phyloP scores from a whole-genome alignment of 2,113 vertebrate genomes.

The Edolisoma coerulescens region DNA sequence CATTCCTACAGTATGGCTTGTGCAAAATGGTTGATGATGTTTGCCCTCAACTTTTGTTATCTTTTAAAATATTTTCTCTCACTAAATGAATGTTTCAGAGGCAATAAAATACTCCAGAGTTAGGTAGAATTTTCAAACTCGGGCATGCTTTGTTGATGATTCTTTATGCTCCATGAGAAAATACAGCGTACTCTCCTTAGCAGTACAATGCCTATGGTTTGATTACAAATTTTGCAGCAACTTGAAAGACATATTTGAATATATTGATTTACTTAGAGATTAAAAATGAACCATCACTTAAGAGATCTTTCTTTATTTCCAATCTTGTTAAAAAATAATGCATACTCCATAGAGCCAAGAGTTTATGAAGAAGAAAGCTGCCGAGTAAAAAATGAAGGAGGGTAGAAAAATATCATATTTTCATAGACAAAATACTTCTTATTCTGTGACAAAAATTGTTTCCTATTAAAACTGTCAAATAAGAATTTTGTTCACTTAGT shows the following conservation, averaged over 20 bases:
- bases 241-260: not conserved
- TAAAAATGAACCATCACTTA: not conserved
- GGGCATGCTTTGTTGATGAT: not conserved
- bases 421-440: not conserved
- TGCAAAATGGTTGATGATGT: not conserved
- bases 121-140: not conserved
- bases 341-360: not conserved
- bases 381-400: not conserved
- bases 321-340: not conserved
- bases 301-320: not conserved
- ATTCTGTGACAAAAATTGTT: not conserved
- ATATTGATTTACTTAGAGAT: not conserved
- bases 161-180: not conserved
- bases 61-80: not conserved
- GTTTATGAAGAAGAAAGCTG: not conserved
- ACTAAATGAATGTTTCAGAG: not conserved
- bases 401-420: not conserved
- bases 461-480: not conserved
- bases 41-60: not conserved
- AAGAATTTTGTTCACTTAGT: not conserved
- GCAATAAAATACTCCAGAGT: not conserved
- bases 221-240: not conserved
- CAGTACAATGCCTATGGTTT: not conserved
- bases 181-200: not conserved
- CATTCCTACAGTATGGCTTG: not conserved